phyloP scores from a whole-genome alignment of 2,113 vertebrate genomes.

The rat (Rattus norvegicus) region DNA sequence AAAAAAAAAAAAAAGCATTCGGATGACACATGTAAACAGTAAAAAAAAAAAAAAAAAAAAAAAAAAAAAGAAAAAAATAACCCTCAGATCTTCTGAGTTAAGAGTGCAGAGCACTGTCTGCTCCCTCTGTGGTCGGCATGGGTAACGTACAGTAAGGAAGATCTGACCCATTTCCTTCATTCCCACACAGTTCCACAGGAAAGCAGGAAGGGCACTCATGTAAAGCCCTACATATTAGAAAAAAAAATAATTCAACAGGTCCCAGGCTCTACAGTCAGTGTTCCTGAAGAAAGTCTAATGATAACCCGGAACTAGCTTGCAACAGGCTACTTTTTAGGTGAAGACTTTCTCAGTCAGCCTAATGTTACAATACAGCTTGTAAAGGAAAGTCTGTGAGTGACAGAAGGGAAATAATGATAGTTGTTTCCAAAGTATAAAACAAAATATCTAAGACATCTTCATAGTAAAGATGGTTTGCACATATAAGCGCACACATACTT shows the following conservation, averaged over 20 bases:
- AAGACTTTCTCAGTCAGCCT: neutral
- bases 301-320: neutral
- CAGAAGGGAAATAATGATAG: neutral
- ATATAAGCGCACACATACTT: neutral
- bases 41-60: neutral
- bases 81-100: neutral
- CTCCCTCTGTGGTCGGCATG: neutral
- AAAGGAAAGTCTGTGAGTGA: neutral
- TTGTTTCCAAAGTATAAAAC: slow-evolving; percentile 33
- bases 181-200: neutral
- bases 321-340: neutral
- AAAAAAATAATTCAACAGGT: neutral
- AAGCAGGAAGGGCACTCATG: neutral
- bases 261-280: neutral
- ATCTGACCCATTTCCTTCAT: neutral
- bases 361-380: neutral
- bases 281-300: neutral
- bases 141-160: neutral
- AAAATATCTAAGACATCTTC: neutral
- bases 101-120: neutral
- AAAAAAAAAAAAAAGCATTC: too few species aligned
- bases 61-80: neutral
- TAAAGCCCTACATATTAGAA: neutral
- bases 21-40: too few species aligned
- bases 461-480: neutral